A percentile compares a stretch with the other conserved stretches of the same genome.
Evolutionary conservation across 2,888 invertebrate genomes (phyloP).

Genomic region (Cryptophagus acutangulus): DNA sequence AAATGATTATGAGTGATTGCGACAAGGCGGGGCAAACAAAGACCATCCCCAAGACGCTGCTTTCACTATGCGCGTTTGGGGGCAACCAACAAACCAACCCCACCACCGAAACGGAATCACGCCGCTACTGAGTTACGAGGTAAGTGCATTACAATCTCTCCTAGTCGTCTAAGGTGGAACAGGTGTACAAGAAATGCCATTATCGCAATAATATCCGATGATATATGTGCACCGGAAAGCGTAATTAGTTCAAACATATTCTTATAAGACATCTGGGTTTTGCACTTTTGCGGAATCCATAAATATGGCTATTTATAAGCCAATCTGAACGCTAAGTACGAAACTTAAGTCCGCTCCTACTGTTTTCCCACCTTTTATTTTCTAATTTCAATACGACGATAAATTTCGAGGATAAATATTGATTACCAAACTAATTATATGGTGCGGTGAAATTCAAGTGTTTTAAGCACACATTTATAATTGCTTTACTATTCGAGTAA

Average conservation of each 20-base stretch:
- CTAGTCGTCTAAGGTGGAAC: not conserved
- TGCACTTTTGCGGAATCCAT: not conserved
- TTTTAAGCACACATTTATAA: no score
- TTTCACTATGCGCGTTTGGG: not conserved
- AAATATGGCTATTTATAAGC: not conserved
- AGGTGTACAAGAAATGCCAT: not conserved
- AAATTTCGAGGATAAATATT: no score
- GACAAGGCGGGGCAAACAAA: not conserved
- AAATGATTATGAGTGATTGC: no score
- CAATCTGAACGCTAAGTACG: no score
- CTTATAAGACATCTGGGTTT: conserved; percentile 1
- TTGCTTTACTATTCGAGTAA: no score
- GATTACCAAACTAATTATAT: no score
- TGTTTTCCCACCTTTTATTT: no score
- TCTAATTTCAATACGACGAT: no score
- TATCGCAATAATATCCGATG: not conserved
- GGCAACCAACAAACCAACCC: no score
- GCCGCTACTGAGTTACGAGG: conserved; percentile 1
- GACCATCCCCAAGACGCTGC: not conserved
- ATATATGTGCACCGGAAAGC: not conserved
- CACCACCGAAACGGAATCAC: conserved; percentile 1
- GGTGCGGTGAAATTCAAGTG: no score
- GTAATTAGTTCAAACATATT: conserved; percentile 1
- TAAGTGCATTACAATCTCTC: no score
- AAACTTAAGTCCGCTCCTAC: no score